Conservation (phyloP, 2,888 invertebrate species). For the Limnephilus lunatus region DNA sequence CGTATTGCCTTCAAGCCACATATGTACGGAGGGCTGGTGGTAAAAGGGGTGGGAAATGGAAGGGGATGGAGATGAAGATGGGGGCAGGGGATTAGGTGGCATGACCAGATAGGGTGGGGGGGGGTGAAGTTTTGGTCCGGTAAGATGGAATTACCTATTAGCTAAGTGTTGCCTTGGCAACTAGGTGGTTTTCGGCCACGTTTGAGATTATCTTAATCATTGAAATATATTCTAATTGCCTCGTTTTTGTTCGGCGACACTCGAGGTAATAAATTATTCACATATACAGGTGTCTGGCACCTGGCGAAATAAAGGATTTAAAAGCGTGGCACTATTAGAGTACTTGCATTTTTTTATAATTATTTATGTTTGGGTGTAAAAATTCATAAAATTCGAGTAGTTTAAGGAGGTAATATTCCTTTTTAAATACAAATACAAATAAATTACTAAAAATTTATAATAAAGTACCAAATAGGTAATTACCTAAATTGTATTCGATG, state of each 20-base stretch:
- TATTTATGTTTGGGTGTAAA: not conserved
- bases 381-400: too few species aligned
- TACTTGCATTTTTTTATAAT: not conserved
- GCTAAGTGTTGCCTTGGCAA: conserved; percentile 64
- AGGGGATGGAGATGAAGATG: conserved; percentile 50
- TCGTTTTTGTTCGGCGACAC: conserved; percentile 9
- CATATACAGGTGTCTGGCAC: not conserved
- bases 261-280: conserved; percentile 28
- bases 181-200: conserved; percentile 58
- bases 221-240: conserved; percentile 58
- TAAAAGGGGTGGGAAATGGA: conserved; percentile 25
- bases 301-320: not conserved
- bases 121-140: conserved; percentile 64
- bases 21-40: conserved; percentile 47
- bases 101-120: conserved; percentile 43
- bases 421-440: too few species aligned
- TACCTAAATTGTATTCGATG: too few species aligned
- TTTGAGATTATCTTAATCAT: conserved; percentile 57
- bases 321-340: not conserved
- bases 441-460: too few species aligned
- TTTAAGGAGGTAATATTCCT: too few species aligned
- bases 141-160: conserved; percentile 66
- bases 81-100: conserved; percentile 23
- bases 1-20: conserved; percentile 62
- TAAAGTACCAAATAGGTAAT: too few species aligned